phyloP scores from a whole-genome alignment of 2,113 vertebrate genomes.

The Pseudolaguvia tuberculata region DNA sequence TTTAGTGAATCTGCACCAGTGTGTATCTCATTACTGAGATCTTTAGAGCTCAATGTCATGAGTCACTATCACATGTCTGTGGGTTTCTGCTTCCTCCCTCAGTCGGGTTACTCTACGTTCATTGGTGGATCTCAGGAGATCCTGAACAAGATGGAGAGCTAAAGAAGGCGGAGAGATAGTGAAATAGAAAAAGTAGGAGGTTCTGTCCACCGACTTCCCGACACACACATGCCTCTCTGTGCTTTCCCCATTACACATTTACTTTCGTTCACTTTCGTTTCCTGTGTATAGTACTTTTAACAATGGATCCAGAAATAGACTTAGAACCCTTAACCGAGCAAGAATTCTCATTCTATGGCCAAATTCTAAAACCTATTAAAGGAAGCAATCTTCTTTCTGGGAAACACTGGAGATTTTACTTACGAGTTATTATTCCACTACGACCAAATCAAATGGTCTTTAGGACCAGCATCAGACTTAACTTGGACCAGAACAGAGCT shows the following conservation, averaged over 20 bases:
- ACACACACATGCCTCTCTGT: neutral
- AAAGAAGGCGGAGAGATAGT: constrained; percentile 66
- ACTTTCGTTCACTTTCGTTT: too few relatives aligned
- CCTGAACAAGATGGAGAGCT: constrained; percentile 72
- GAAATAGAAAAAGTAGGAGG: constrained; percentile 68
- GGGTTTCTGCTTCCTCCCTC: constrained; percentile 44
- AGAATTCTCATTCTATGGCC: too few relatives aligned
- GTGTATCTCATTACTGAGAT: neutral
- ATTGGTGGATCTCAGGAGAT: constrained; percentile 35
- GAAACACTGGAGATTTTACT: neutral
- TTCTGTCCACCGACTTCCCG: constrained; percentile 39
- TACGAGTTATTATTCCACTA: neutral
- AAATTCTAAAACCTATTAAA: too few relatives aligned
- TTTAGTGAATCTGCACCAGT: neutral
- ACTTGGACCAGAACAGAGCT: neutral
- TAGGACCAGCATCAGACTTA: neutral
- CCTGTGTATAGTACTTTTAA: too few relatives aligned
- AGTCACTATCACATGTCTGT: neutral
- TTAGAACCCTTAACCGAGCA: too few relatives aligned
- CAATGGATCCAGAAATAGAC: too few relatives aligned
- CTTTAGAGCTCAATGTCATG: neutral
- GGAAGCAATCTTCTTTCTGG: neutral
- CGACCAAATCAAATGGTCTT: neutral
- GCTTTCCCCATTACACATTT: too few relatives aligned
- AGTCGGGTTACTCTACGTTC: constrained; percentile 54